Evolutionary conservation across 92 coral and sea anemone genomes (phyloP).

Genomic region (Umimayanthus chanpuru): DNA sequence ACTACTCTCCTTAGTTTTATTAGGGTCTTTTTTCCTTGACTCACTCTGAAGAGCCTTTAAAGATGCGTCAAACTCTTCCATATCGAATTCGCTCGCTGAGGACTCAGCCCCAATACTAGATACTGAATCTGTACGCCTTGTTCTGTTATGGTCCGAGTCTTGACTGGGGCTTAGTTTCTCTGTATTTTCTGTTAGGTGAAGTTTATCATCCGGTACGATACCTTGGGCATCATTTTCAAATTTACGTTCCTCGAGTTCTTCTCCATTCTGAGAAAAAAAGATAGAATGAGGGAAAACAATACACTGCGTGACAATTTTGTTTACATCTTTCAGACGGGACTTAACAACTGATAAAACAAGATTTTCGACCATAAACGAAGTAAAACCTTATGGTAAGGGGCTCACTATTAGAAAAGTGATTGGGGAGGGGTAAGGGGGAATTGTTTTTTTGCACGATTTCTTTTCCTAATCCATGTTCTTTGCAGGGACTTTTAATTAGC

Average conservation of each 20-base stretch:
- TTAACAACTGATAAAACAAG: not conserved
- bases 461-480: too few species aligned
- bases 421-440: too few species aligned
- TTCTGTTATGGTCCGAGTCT: not conserved
- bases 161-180: conserved; percentile 1
- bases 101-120: conserved; percentile 54
- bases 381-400: too few species aligned
- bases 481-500: too few species aligned
- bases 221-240: not conserved
- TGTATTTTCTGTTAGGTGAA: not conserved
- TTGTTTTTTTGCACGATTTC: too few species aligned
- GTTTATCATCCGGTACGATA: not conserved
- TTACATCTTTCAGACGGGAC: not conserved
- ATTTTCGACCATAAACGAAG: not conserved
- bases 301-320: not conserved
- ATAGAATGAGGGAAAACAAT: not conserved
- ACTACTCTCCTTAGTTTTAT: conserved; percentile 29
- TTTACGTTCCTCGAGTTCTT: not conserved
- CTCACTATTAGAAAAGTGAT: too few species aligned
- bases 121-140: not conserved
- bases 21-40: conserved; percentile 35
- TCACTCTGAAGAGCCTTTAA: conserved; percentile 62
- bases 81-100: conserved; percentile 66
- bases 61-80: conserved; percentile 72
- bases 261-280: conserved; percentile 14